A percentile compares a stretch with the other conserved stretches of the same genome.
Conservation (phyloP, 2,888 invertebrate species). For the Phyllotreta cruciferae region DNA sequence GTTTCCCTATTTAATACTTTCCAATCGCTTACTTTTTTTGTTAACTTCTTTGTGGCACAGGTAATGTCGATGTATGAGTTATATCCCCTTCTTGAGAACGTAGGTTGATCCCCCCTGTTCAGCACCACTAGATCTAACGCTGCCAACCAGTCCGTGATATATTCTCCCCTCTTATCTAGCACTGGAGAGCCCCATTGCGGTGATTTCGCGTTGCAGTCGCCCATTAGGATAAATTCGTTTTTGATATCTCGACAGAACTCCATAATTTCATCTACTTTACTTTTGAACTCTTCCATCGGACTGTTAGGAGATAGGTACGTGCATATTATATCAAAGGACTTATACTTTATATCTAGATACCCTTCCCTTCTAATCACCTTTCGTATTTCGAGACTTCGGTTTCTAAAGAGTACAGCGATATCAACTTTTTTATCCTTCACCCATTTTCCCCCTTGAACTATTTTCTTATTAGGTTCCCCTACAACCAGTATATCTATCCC, state of each 20-base stretch:
- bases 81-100: conserved; percentile 18
- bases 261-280: conserved; percentile 12
- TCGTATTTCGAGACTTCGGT: conserved; percentile 10
- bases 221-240: conserved; percentile 4
- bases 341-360: neutral
- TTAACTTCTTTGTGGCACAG: conserved; percentile 7
- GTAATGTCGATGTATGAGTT: conserved; percentile 20
- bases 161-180: conserved; percentile 17
- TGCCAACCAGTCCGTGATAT: conserved; percentile 18
- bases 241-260: neutral
- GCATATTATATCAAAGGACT: neutral
- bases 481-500: conserved; percentile 26
- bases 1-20: conserved; percentile 17
- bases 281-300: conserved; percentile 1
- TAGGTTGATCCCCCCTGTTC: conserved; percentile 15
- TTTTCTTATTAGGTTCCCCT: conserved; percentile 28
- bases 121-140: conserved; percentile 3
- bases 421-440: conserved; percentile 12
- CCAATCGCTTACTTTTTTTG: conserved; percentile 17
- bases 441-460: conserved; percentile 7
- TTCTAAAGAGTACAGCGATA: conserved; percentile 14
- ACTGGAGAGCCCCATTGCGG: conserved; percentile 23
- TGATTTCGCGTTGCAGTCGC: conserved; percentile 29
- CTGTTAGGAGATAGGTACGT: conserved; percentile 21
- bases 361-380: neutral